A percentile compares a stretch with the other conserved stretches of the same genome.
These are phyloP conservation scores for Schizotus pectinicornis DNA, from an alignment of 2,888 invertebrate species.

Conservation along the genomic window DNA sequence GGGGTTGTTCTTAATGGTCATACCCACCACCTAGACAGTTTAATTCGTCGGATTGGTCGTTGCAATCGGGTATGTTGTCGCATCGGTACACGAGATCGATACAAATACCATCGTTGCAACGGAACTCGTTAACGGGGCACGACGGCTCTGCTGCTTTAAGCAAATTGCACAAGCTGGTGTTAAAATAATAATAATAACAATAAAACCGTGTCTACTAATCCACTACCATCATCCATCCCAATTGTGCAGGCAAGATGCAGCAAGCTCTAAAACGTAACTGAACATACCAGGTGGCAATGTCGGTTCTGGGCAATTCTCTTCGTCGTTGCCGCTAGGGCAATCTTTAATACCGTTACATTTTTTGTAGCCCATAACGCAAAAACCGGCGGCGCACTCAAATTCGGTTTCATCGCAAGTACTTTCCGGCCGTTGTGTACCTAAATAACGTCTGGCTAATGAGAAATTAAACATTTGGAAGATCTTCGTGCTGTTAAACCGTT, in stretches of 20 bases:
- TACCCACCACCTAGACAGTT: conserved; percentile 53
- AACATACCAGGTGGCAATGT: conserved; percentile 38
- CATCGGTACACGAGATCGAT: conserved; percentile 62
- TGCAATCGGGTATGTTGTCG: conserved; percentile 62
- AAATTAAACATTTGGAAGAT: neutral
- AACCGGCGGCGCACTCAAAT: conserved; percentile 66
- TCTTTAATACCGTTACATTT: conserved; percentile 62
- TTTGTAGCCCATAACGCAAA: conserved; percentile 65
- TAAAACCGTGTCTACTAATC: neutral
- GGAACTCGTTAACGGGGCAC: conserved; percentile 65
- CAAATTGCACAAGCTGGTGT: neutral
- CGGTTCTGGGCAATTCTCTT: conserved; percentile 51
- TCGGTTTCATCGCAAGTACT: conserved; percentile 53
- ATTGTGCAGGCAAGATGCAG: conserved; percentile 15
- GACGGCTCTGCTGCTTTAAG: conserved; percentile 50
- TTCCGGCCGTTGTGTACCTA: conserved; percentile 14
- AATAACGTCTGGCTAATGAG: conserved; percentile 11
- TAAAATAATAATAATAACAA: conserved; percentile 4
- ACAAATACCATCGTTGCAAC: conserved; percentile 68
- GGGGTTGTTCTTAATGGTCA: conserved; percentile 3
- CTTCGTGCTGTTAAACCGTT: conserved; percentile 18
- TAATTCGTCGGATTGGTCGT: conserved; percentile 62
- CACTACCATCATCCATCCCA: neutral
- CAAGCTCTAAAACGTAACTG: conserved; percentile 5
- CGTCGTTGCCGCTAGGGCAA: conserved; percentile 57